Evolutionary conservation across 2,888 invertebrate species (phyloP).

Genomic region (Zele albiditarsus): DNA sequence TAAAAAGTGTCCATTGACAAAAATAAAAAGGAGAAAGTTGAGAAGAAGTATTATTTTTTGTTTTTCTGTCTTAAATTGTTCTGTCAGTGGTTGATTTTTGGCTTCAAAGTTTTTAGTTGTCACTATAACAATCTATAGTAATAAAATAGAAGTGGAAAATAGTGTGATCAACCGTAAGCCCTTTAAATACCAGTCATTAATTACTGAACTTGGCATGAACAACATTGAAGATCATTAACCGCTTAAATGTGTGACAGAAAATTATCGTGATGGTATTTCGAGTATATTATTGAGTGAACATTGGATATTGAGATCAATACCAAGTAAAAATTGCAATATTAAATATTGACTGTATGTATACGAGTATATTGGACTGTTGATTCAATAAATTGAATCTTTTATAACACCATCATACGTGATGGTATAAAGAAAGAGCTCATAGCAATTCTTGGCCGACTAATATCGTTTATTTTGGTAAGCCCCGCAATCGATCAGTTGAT

Average conservation of each 20-base stretch:
- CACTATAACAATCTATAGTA: background rate
- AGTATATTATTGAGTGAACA: no score
- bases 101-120: background rate
- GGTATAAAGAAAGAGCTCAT: background rate
- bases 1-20: no score
- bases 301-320: no score
- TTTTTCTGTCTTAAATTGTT: background rate
- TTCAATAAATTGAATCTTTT: no score
- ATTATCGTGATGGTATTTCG: background rate
- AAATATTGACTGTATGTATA: no score
- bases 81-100: background rate
- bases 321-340: no score
- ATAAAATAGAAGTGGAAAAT: background rate
- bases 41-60: no score
- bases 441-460: background rate
- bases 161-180: background rate
- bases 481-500: background rate
- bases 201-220: conserved; percentile 34
- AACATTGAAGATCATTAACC: conserved; percentile 25
- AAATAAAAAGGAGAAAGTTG: no score
- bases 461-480: conserved; percentile 1
- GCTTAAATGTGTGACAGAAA: conserved; percentile 17
- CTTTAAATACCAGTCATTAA: conserved; percentile 16
- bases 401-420: background rate
- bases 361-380: no score